Percentiles rank a stretch among this genome's conserved stretches.
These are phyloP conservation scores for Lacanobia oleracea DNA, from an alignment of 2,888 invertebrate genomes.

Conservation along the genomic window DNA sequence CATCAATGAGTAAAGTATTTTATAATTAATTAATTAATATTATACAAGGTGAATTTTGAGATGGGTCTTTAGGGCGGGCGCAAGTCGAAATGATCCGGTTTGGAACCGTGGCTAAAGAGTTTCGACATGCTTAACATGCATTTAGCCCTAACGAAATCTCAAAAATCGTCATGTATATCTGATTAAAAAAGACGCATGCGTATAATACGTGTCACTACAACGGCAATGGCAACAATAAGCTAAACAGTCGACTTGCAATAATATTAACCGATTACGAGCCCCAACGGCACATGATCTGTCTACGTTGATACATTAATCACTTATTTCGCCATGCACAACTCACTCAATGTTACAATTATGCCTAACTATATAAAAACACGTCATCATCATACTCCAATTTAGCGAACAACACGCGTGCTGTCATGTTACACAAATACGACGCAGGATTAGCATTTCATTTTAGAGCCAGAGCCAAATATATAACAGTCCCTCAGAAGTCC, in stretches of 20 bases:
- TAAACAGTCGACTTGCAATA: slow-evolving; percentile 27
- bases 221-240: slow-evolving; percentile 16
- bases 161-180: slow-evolving; percentile 23
- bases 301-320: slow-evolving; percentile 28
- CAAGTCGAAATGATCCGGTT: slow-evolving; percentile 1
- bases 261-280: slow-evolving; percentile 38
- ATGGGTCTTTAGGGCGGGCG: background rate
- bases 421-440: slow-evolving; percentile 28
- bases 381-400: slow-evolving; percentile 61
- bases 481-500: slow-evolving; percentile 40
- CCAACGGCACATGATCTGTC: slow-evolving; percentile 21
- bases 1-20: slow-evolving; percentile 22
- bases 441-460: slow-evolving; percentile 21
- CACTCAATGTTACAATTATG: slow-evolving; percentile 45
- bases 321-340: slow-evolving; percentile 40
- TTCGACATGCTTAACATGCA: slow-evolving; percentile 14
- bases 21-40: slow-evolving; percentile 15
- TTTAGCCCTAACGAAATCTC: slow-evolving; percentile 7
- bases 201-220: slow-evolving; percentile 14
- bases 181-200: slow-evolving; percentile 21
- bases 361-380: slow-evolving; percentile 64
- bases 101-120: slow-evolving; percentile 1
- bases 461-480: slow-evolving; percentile 29
- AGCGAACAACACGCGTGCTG: slow-evolving; percentile 27
- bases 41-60: slow-evolving; percentile 22